A percentile compares a stretch with the other conserved stretches of the same genome.
Evolutionary conservation across 2,113 vertebrate species (phyloP).

Genomic region (Crocuta crocuta): DNA sequence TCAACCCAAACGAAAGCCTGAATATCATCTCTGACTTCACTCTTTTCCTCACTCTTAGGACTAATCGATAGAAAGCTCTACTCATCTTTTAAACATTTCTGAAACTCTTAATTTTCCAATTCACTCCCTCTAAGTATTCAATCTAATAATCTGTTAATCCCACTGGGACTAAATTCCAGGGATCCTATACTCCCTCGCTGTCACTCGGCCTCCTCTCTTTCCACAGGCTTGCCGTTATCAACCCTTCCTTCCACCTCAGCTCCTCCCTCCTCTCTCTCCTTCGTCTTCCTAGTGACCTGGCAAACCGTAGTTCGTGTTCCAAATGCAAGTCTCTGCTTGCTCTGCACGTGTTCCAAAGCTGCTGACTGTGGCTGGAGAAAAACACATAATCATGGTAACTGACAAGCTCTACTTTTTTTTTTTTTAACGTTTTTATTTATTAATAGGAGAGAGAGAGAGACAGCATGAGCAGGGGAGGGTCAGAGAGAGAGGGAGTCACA

Average conservation of each 20-base stretch:
- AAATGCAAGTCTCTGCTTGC: not conserved
- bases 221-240: not conserved
- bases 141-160: not conserved
- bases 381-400: not conserved
- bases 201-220: not conserved
- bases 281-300: not conserved
- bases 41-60: not conserved
- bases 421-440: too few species aligned
- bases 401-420: not conserved
- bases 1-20: not conserved
- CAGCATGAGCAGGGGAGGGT: too few species aligned
- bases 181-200: not conserved
- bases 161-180: not conserved
- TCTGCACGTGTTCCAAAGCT: not conserved
- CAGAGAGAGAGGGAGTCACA: too few species aligned
- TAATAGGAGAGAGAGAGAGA: too few species aligned
- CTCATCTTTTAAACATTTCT: not conserved
- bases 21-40: not conserved
- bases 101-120: conserved; percentile 3
- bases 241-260: not conserved
- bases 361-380: not conserved
- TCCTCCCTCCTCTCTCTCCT: too few species aligned
- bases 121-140: not conserved
- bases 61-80: not conserved
- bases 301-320: not conserved